These are phyloP conservation scores for Rhea pennata DNA, from an alignment of 2,113 vertebrate genomes.

Conservation along the genomic window DNA sequence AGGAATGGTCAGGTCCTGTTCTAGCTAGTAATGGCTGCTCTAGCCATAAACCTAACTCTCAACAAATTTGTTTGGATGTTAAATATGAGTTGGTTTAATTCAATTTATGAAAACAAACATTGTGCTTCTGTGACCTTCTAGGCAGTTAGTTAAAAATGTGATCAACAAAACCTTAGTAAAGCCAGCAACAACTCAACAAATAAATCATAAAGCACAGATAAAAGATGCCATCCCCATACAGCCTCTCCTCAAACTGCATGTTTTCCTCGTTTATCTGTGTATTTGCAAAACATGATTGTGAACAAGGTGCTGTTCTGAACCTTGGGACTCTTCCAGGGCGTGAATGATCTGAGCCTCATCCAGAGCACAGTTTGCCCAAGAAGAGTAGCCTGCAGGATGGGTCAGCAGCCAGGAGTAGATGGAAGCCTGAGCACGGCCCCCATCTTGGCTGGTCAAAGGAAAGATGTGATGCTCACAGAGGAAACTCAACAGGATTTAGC, in stretches of 20 bases:
- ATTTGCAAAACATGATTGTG: slow-evolving; percentile 35
- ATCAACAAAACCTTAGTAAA: background rate
- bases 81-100: slow-evolving; percentile 9
- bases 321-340: background rate
- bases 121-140: background rate
- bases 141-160: background rate
- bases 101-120: background rate
- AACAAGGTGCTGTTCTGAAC: background rate
- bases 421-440: background rate
- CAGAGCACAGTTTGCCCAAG: background rate
- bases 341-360: background rate
- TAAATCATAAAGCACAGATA: background rate
- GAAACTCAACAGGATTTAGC: background rate
- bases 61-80: slow-evolving; percentile 20
- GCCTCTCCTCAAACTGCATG: background rate
- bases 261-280: background rate
- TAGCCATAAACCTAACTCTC: background rate
- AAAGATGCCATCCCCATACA: background rate
- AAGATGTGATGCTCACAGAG: rapidly evolving
- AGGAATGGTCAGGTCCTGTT: background rate
- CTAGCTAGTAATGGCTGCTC: background rate
- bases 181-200: background rate
- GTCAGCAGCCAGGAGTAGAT: background rate
- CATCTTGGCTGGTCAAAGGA: background rate
- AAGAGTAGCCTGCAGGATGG: background rate